Percentiles rank a stretch among this genome's conserved stretches.
Conservation (phyloP, 2,113 vertebrate species). For the Hydropotes inermis region DNA sequence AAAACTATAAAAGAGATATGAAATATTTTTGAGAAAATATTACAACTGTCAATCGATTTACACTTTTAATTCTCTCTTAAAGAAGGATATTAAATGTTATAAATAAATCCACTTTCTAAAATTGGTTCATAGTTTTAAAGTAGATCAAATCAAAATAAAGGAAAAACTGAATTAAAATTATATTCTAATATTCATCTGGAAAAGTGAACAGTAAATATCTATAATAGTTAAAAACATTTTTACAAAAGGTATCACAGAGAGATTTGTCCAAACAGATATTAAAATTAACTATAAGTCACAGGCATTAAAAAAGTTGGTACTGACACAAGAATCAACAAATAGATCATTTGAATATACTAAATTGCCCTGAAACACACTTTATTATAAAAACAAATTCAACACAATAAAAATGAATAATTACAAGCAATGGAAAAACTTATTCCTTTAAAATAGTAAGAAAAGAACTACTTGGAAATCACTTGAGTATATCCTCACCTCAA, state of each 20-base stretch:
- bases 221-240: not conserved
- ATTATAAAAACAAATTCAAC: not conserved
- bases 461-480: constrained; percentile 9
- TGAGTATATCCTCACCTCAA: constrained; percentile 5
- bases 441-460: constrained; percentile 1
- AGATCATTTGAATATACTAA: not conserved
- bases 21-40: not conserved
- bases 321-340: not conserved
- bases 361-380: not conserved
- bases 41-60: not conserved
- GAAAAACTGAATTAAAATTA: not conserved
- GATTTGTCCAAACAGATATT: not conserved
- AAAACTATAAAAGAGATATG: not conserved
- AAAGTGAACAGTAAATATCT: not conserved
- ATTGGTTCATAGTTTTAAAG: constrained; percentile 4
- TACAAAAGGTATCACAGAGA: not conserved
- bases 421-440: not conserved
- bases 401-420: not conserved
- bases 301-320: not conserved
- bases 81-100: not conserved
- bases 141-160: not conserved
- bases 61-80: not conserved
- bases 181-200: not conserved
- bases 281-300: constrained; percentile 5
- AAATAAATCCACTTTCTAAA: not conserved